phyloP scores from a whole-genome alignment of 2,888 invertebrate species.

The Pedicia rivosa region DNA sequence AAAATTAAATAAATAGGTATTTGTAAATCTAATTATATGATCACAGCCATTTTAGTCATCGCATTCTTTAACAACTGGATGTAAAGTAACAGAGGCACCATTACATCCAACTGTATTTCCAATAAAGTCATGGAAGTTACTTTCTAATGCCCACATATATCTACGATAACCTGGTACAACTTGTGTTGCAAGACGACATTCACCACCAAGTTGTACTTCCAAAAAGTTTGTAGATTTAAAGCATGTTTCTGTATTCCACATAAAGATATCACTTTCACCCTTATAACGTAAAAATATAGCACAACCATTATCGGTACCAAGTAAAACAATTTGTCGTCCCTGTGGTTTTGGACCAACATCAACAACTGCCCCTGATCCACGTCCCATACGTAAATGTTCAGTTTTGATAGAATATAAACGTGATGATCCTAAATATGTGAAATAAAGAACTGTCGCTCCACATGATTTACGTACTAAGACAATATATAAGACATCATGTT shows the following conservation, averaged over 20 bases:
- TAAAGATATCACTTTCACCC: conserved; percentile 42
- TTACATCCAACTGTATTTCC: conserved; percentile 40
- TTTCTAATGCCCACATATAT: conserved; percentile 46
- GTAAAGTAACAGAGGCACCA: conserved; percentile 42
- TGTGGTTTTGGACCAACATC: conserved; percentile 40
- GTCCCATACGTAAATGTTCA: conserved; percentile 35
- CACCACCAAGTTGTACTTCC: conserved; percentile 39
- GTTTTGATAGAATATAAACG: conserved; percentile 40
- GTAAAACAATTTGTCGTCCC: conserved; percentile 34
- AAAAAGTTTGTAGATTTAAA: conserved; percentile 39
- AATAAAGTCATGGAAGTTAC: conserved; percentile 49
- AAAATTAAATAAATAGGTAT: too few relatives aligned
- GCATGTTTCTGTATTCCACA: conserved; percentile 43
- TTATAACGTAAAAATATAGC: conserved; percentile 44
- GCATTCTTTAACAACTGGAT: conserved; percentile 38
- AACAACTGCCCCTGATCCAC: conserved; percentile 36
- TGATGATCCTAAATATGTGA: conserved; percentile 40
- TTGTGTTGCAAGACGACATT: conserved; percentile 42
- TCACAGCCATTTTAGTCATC: conserved; percentile 20
- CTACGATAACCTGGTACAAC: conserved; percentile 40
- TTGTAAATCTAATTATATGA: too few relatives aligned
- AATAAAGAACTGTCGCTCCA: conserved; percentile 35
- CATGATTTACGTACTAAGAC: conserved; percentile 34
- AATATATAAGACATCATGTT: conserved; percentile 42
- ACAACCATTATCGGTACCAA: conserved; percentile 43